Evolutionary conservation across 2,797 vertebrate species (phyloP), one percentile per base, ranked within the genome.

Genomic region (Dendrocincla fuliginosa): DNA sequence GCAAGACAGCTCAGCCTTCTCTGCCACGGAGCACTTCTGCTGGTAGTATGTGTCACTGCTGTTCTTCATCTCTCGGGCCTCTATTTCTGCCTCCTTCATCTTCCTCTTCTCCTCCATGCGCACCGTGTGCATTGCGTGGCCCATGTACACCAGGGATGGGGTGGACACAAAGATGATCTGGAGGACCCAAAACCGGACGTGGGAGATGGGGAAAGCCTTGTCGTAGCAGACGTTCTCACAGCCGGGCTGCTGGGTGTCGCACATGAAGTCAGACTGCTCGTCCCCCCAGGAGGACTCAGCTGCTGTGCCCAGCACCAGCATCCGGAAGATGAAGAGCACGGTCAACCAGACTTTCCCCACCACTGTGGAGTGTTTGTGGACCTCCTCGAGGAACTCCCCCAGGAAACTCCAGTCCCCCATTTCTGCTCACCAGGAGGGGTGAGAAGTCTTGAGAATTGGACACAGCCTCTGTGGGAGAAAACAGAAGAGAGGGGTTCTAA

Each of bases 331-430:
- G 96, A 99, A 99, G 60, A 99, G 98, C 44, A 99, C 98, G 0
- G 99, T 99, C 91, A 99, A 96, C 99, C 99, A 99, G 47, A 99
- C 99, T 95, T 99, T 99, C 64, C 99, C 99, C 10, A 99, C 98
- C 12, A 99, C 99, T 1, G 99, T 99, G 83, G 99, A 99, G 96
- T 99, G 99, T 93, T 99, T 99, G 97, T 99, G 99, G 24, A 99
- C 99, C 95, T 99, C 99, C 95, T 99, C 99, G 11, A 99, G 98
- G 97, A 99, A 98, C 95, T 99, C 99, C 37, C 99, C 99, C 91
- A 99, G 98, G 96, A 99, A 99, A 96, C 98, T 99, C 99, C 99
- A 99, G 97, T 99, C 99, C 7, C 99, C 99, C 99, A 99, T 99
- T 80, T 92, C 98, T 97, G 94, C 96, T 98, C 97, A 96, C 77